Conservation (phyloP, 2,888 invertebrate genomes). For the Hirtodrosophila duncani region DNA sequence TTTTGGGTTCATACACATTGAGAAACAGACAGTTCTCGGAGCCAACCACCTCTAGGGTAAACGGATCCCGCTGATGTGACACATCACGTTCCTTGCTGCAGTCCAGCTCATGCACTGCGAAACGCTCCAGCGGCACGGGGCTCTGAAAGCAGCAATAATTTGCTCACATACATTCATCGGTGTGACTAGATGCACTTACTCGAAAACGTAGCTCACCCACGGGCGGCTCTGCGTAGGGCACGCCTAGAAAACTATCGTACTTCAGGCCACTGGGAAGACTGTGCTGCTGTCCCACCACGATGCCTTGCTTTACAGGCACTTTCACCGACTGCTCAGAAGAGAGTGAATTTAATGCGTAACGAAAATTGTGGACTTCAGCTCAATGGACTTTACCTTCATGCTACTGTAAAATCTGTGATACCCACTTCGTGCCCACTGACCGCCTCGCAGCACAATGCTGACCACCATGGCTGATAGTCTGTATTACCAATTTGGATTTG, state of each 20-base stretch:
- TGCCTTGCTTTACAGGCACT: constrained; percentile 78
- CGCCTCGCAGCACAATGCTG: not conserved
- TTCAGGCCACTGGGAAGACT: constrained; percentile 76
- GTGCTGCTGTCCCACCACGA: constrained; percentile 78
- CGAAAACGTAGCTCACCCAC: constrained; percentile 77
- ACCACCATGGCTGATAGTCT: too few relatives aligned
- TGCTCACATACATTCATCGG: not conserved
- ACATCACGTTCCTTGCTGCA: constrained; percentile 72
- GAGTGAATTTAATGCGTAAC: not conserved
- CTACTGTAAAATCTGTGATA: constrained; percentile 34
- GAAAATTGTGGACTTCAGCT: not conserved
- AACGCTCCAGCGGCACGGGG: constrained; percentile 72
- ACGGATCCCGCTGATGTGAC: constrained; percentile 70
- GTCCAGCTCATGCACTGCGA: constrained; percentile 65
- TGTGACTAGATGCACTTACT: constrained; percentile 50
- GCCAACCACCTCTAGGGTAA: constrained; percentile 54
- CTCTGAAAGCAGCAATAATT: too few relatives aligned
- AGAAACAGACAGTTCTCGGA: constrained; percentile 76
- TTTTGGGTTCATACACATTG: constrained; percentile 75
- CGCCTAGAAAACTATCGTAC: constrained; percentile 80
- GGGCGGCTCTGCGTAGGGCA: constrained; percentile 82
- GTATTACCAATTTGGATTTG: not conserved
- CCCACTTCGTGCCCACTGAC: not conserved
- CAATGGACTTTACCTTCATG: constrained; percentile 40
- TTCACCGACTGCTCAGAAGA: constrained; percentile 56